A percentile compares a stretch with the other conserved stretches of the same genome.
These are phyloP conservation scores for Anas capensis DNA, from an alignment of 2,797 vertebrate genomes.

Conservation along the genomic window DNA sequence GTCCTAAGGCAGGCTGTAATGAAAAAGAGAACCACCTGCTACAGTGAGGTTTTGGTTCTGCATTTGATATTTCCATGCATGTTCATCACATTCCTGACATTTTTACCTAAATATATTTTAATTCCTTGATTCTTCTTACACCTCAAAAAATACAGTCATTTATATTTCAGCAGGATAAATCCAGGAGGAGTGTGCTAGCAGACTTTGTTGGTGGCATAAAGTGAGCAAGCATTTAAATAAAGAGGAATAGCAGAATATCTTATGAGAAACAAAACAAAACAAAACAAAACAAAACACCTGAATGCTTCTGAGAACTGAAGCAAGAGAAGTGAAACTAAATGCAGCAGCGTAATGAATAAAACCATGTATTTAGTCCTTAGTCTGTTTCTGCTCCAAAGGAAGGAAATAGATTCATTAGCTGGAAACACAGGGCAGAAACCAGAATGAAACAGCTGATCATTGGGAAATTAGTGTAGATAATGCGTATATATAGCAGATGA, in stretches of 20 bases:
- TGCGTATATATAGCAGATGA: background rate
- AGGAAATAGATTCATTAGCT: background rate
- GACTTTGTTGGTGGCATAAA: background rate
- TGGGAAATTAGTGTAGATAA: background rate
- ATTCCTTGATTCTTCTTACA: conserved; percentile 6
- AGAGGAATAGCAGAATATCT: background rate
- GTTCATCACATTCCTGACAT: background rate
- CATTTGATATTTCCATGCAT: background rate
- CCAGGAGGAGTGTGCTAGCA: background rate
- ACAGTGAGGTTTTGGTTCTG: background rate
- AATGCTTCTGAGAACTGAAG: background rate
- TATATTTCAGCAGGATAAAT: conserved; percentile 3
- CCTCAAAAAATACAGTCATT: conserved; percentile 20
- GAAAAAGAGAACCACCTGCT: background rate
- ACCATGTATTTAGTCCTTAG: background rate
- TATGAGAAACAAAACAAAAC: background rate
- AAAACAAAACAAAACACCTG: too few species aligned
- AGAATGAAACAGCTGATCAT: background rate
- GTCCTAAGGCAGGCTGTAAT: background rate
- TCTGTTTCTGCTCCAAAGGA: background rate
- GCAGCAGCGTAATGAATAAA: background rate
- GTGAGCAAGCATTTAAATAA: background rate
- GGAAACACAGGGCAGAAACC: background rate
- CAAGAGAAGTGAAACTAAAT: background rate
- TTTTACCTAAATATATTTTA: background rate